Evolutionary conservation across 2,888 invertebrate species (phyloP).

Genomic region (Dione vanillae): DNA sequence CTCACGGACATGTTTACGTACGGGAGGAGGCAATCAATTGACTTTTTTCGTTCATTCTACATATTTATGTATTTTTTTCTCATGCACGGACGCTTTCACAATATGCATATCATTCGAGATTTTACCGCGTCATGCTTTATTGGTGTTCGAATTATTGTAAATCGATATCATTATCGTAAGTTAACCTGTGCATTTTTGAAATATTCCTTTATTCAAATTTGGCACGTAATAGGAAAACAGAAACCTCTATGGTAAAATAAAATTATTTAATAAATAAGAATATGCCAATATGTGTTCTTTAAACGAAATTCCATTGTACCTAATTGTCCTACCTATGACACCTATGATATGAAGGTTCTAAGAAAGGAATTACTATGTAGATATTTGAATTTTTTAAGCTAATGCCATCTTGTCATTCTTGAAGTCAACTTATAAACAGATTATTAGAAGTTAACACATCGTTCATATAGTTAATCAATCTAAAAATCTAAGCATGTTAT

Average conservation of each 20-base stretch:
- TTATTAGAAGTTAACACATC: too few species aligned
- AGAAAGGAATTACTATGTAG: too few species aligned
- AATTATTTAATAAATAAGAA: too few species aligned
- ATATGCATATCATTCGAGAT: slow-evolving; percentile 58
- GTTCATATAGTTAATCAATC: too few species aligned
- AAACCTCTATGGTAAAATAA: slow-evolving; percentile 23
- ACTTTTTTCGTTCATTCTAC: slow-evolving; percentile 70
- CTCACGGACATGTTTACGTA: slow-evolving; percentile 78
- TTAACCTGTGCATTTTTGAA: slow-evolving; percentile 33
- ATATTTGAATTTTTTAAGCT: too few species aligned
- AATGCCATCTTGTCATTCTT: too few species aligned
- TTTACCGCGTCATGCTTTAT: slow-evolving; percentile 50
- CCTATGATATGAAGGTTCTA: too few species aligned
- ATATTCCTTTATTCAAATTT: slow-evolving; percentile 36
- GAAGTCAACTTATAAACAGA: too few species aligned
- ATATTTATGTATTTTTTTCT: slow-evolving; percentile 57
- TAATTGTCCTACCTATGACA: too few species aligned
- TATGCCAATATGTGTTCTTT: too few species aligned
- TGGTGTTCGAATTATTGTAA: slow-evolving; percentile 50
- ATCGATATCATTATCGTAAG: slow-evolving; percentile 44
- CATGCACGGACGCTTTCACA: slow-evolving; percentile 66
- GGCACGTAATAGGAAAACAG: slow-evolving; percentile 28
- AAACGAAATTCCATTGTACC: too few species aligned
- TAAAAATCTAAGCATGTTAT: too few species aligned
- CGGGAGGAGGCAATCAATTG: slow-evolving; percentile 75